Percentiles rank a stretch among this genome's conserved stretches.
Conservation (phyloP, 2,113 vertebrate genomes). For the Leptosomus discolor region DNA sequence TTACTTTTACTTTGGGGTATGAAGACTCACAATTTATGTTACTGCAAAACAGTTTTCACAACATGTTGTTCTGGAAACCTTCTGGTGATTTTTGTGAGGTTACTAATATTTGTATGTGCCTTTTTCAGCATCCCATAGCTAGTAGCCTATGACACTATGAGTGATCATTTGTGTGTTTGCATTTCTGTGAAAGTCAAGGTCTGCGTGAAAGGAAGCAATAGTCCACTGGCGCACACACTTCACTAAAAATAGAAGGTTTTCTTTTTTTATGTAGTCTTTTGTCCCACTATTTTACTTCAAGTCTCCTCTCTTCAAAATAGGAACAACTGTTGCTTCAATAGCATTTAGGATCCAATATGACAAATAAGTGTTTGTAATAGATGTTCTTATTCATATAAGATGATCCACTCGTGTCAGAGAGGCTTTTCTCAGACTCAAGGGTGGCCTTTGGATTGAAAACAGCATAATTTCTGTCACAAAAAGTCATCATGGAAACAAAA, state of each 20-base stretch:
- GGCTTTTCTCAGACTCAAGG: background rate
- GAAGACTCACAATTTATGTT: background rate
- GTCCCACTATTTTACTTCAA: background rate
- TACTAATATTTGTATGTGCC: background rate
- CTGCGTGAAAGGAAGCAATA: background rate
- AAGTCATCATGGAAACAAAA: background rate
- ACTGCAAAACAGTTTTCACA: background rate
- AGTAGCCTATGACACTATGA: background rate
- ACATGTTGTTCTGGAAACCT: background rate
- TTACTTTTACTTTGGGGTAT: background rate
- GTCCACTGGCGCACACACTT: background rate
- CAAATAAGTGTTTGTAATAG: background rate
- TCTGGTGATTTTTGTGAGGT: background rate
- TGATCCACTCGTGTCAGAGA: background rate
- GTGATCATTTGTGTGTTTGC: background rate
- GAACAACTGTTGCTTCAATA: background rate
- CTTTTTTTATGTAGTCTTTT: background rate
- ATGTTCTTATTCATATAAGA: background rate
- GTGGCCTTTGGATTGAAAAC: background rate
- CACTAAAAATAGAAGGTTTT: background rate
- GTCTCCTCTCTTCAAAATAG: background rate
- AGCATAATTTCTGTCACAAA: background rate
- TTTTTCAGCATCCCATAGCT: background rate
- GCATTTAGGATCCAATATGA: background rate
- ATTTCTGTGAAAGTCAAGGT: background rate